Base-by-base conservation (phyloP, 1,140 invertebrate species). In the Coptotermes formosanus region DNA sequence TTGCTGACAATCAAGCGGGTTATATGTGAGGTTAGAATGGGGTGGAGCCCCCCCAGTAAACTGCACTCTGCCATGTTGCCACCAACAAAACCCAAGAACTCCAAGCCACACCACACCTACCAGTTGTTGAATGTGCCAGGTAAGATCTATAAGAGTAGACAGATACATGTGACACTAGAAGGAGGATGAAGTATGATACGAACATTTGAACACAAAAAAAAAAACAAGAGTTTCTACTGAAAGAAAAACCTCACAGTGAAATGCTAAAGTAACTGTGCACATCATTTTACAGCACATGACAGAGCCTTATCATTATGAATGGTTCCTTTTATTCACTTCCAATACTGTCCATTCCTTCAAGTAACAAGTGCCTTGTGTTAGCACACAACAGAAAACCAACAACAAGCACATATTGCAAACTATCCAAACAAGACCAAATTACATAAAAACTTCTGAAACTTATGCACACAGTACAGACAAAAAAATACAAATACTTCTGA, bases 21-120 rank as follows among this genome's bases (percentile, higher is more conserved):
- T 64, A 64, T 64, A 64, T 23, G 59, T 75, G 43, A 9, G 82
- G 48, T 83, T 83, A 52, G 82, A 45, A 25, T 83, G 82, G 43
- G 48, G 82, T 45, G 82, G 82, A 83, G 23, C 82, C 48, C 82
- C 82, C 82, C 82, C 82, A 83, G 82, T 83, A 83, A 83, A 83
- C 82, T 83, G 32, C 82, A 52, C 82, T 83, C 82, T 83, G 82
- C 82, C 82, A 83, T 21, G 16, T 43, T 12, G 32, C 82, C 43
- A 45, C 43, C 82, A 45, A 32, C 48, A 44, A 83, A 83, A 83
- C n/a, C 32, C 82, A 83, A 43, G 23, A 83, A 44, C 25, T 44
- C 82, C 82, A 83, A 83, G 82, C 82, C 43, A 83, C 82, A 83
- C 82, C 43, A 11, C 82, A 83, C 25, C 0, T 83, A 52, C 48